phyloP scores from a whole-genome alignment of 30 jellyfish, hydroid and myxozoan species.

The Aurelia aurita complex sp. Pacific region DNA sequence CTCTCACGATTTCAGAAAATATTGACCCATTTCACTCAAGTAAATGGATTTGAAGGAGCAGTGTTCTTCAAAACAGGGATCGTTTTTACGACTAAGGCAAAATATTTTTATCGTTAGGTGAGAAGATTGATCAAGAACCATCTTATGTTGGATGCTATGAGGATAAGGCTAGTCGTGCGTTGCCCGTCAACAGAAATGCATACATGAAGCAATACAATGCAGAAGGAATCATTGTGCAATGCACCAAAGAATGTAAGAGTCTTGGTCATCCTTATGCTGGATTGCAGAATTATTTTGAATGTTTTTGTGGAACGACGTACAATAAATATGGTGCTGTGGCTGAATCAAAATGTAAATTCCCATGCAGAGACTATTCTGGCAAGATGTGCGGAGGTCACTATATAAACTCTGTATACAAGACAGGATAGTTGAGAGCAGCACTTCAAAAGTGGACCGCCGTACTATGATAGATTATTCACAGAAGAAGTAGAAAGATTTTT shows the following conservation, averaged over 20 bases:
- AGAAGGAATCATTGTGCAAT: not conserved
- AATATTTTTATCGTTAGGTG: too few species aligned
- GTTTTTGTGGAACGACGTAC: constrained; percentile 30
- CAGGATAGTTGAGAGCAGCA: not conserved
- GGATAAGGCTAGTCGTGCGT: constrained; percentile 11
- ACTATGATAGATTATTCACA: too few species aligned
- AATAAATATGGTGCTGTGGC: not conserved
- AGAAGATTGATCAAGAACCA: not conserved
- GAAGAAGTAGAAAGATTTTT: too few species aligned
- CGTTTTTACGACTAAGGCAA: too few species aligned
- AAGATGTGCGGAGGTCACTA: constrained; percentile 20
- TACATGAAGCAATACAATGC: not conserved
- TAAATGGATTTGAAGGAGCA: too few species aligned
- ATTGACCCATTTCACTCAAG: too few species aligned
- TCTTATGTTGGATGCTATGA: constrained; percentile 17
- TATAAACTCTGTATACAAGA: constrained; percentile 27
- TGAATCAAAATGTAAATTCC: not conserved
- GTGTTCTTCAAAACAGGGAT: too few species aligned
- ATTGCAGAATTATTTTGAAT: not conserved
- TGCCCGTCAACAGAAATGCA: not conserved
- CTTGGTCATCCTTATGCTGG: constrained; percentile 22
- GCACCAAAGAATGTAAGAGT: not conserved
- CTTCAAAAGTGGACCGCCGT: too few species aligned
- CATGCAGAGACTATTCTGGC: constrained; percentile 2
- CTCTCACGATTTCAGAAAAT: too few species aligned